Conservation (phyloP, 1,140 invertebrate genomes). For the Cotesia chilonis region DNA sequence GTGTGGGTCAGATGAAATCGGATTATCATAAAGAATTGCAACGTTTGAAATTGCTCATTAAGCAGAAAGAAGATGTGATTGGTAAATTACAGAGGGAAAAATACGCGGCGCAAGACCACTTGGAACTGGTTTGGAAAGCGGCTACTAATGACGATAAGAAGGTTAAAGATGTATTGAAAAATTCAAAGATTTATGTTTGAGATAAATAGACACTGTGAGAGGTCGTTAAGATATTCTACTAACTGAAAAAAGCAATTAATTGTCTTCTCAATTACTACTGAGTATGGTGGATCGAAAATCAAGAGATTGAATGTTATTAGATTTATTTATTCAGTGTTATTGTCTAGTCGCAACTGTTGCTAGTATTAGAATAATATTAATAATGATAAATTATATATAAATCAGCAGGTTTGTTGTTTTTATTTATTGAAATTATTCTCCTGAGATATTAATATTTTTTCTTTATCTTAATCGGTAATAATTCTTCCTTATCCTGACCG, state of each 20-base stretch:
- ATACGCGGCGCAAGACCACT: constrained; percentile 54
- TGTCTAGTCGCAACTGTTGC: constrained; percentile 10
- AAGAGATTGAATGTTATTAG: not conserved
- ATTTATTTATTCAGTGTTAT: constrained; percentile 20
- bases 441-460: too few relatives aligned
- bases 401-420: not conserved
- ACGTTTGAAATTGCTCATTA: constrained; percentile 62
- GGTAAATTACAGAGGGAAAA: constrained; percentile 61
- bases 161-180: constrained; percentile 52
- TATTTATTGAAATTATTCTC: not conserved
- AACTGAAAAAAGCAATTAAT: too few relatives aligned
- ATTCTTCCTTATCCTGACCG: too few relatives aligned
- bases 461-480: too few relatives aligned
- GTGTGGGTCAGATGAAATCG: constrained; percentile 63
- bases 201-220: not conserved
- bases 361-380: constrained; percentile 2
- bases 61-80: constrained; percentile 64
- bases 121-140: constrained; percentile 60
- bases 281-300: not conserved
- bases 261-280: too few relatives aligned
- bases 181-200: constrained; percentile 42
- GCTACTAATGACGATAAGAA: constrained; percentile 53
- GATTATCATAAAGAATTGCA: constrained; percentile 65
- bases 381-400: not conserved
- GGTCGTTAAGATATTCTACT: not conserved